Conservation (phyloP, 2,888 invertebrate genomes). For the Drosophila birchii region DNA sequence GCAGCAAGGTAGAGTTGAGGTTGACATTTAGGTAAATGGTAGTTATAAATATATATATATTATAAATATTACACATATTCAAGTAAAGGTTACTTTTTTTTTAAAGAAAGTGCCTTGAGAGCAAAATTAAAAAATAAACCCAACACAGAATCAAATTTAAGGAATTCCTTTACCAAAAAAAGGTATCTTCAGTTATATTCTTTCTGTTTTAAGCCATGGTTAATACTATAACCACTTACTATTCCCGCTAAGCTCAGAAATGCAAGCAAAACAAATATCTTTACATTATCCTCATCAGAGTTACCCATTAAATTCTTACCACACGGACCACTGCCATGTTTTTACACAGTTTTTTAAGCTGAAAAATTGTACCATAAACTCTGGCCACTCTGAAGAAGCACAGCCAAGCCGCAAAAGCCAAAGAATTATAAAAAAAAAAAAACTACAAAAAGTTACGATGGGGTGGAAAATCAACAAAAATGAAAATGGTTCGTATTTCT, state of each 20-base stretch:
- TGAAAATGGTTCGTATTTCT: constrained; percentile 64
- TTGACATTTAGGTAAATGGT: constrained; percentile 1
- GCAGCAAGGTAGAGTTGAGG: neutral
- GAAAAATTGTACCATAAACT: constrained; percentile 45
- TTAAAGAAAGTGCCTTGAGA: neutral
- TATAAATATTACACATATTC: neutral
- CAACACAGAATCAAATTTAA: neutral
- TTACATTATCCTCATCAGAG: neutral
- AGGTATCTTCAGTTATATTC: too few relatives aligned
- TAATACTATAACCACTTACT: too few relatives aligned
- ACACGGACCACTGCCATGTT: constrained; percentile 8
- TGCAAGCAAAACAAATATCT: neutral
- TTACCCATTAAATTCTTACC: constrained; percentile 11
- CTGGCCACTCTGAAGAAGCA: constrained; percentile 72
- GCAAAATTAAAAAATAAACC: neutral
- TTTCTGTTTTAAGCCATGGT: too few relatives aligned
- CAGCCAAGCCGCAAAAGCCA: constrained; percentile 63
- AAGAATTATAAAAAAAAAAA: constrained; percentile 30
- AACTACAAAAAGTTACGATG: constrained; percentile 8
- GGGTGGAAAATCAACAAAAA: constrained; percentile 22
- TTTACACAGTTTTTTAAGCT: constrained; percentile 25
- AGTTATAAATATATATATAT: constrained; percentile 10
- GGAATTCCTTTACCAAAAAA: too few relatives aligned
- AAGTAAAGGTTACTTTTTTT: neutral
- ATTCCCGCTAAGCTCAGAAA: neutral